Base-by-base conservation (phyloP, 2,888 invertebrate genomes). In the Tryphoninae sp. region DNA sequence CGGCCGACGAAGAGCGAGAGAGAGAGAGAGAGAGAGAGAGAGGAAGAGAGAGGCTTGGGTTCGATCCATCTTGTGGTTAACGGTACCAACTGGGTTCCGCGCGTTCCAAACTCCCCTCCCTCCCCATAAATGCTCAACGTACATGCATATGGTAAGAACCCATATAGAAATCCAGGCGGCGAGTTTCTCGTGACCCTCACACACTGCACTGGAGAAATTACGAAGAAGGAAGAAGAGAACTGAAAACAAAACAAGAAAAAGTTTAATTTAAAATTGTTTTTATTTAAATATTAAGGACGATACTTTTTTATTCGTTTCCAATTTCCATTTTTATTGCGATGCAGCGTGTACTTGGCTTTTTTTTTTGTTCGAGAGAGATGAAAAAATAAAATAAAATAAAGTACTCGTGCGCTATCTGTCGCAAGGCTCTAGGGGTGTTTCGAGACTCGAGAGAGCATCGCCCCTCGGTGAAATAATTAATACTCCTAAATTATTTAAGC, bases 401-500 rank as follows among this genome's bases (percentile, higher is more conserved):
- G 67, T 72, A 65, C 61, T 40, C 42, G 49, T 45, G 62, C 42
- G 40, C 26, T 6, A 73, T 67, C 67, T 62, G 72, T 78, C 65
- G 71, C 78, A 61, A 78, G n/a, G 59, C 33, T n/a, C 49, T 16
- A 6, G 59, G 53, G 33, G 33, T 33, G 26, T 45, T 61, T 76
- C 33, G 26, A 40, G 33, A 26, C 69, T 72, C 65, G 73, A 13
- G 40, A 58, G 79, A 49, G 78, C 40, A 72, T 77, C 73, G 73
- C 64, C 75, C 67, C 73, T 53, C 68, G 62, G 72, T 69, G 79
- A 79, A 79, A 79, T 82, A 79, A 82, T 82, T 82, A 82, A 82
- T 82, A 73, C 82, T 73, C 72, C 58, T 79, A 82, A 82, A 82
- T 79, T 79, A 82, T 82, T 82, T 76, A 77, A 82, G 82, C 82